These are phyloP conservation scores for Xenotilapia flavipinnis DNA, from an alignment of 2,113 vertebrate species.

Conservation along the genomic window DNA sequence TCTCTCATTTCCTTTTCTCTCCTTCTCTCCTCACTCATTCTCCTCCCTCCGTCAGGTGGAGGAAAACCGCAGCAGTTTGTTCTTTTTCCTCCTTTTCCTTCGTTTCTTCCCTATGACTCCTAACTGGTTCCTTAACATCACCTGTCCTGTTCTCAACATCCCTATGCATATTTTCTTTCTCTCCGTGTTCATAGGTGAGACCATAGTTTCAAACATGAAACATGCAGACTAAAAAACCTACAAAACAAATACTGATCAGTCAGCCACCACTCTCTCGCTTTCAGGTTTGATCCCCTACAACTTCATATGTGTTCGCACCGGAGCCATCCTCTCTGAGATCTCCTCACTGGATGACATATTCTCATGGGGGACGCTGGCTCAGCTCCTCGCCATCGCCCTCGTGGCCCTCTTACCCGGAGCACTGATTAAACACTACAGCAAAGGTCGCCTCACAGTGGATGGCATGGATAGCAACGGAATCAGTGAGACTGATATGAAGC, in stretches of 20 bases:
- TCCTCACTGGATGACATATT: constrained; percentile 90
- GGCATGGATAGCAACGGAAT: constrained; percentile 45
- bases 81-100: constrained; percentile 95
- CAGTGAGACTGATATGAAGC: constrained; percentile 15
- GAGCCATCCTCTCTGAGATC: constrained; percentile 88
- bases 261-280: neutral
- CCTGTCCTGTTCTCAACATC: constrained; percentile 91
- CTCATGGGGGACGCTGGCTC: constrained; percentile 85
- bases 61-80: constrained; percentile 87
- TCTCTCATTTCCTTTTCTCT: neutral
- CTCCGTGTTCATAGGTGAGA: constrained; percentile 92
- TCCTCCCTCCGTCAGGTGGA: constrained; percentile 76
- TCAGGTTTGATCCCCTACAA: constrained; percentile 94
- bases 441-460: constrained; percentile 72
- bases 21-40: neutral
- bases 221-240: no score
- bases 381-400: constrained; percentile 86
- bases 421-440: constrained; percentile 82
- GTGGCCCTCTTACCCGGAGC: constrained; percentile 85
- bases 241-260: neutral
- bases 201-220: neutral
- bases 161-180: constrained; percentile 89
- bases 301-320: constrained; percentile 95
- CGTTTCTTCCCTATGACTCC: constrained; percentile 97
- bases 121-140: constrained; percentile 97